A percentile compares a stretch with the other conserved stretches of the same genome.
Evolutionary conservation across 92 coral and sea anemone genomes (phyloP).

Genomic region (Galaxea fascicularis): DNA sequence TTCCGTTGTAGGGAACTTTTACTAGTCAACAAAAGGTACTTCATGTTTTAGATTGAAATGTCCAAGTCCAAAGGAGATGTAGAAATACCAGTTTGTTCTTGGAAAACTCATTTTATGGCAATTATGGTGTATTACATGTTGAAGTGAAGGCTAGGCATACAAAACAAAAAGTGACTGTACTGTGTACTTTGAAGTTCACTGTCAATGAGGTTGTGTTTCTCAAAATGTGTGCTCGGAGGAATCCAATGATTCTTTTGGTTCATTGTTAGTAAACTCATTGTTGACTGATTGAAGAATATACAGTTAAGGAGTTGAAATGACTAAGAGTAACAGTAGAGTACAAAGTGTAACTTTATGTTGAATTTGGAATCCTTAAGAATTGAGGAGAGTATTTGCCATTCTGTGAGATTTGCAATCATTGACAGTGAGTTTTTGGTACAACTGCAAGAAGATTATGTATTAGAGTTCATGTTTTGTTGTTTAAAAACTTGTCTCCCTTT

Average conservation of each 20-base stretch:
- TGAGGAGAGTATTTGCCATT: neutral
- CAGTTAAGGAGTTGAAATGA: neutral
- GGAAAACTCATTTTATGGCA: constrained; percentile 8
- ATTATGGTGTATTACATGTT: constrained; percentile 16
- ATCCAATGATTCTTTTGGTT: too few relatives aligned
- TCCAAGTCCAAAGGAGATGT: neutral
- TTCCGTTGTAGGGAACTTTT: constrained; percentile 81
- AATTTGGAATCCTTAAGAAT: neutral
- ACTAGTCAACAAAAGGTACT: constrained; percentile 13
- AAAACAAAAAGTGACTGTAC: constrained; percentile 10
- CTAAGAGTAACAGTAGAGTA: neutral
- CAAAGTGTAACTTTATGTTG: too few relatives aligned
- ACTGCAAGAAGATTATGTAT: neutral
- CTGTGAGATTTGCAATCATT: neutral
- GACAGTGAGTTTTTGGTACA: neutral
- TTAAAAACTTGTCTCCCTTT: neutral
- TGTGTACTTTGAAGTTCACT: neutral
- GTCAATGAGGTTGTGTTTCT: neutral
- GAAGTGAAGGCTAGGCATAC: constrained; percentile 29
- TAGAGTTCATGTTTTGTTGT: neutral
- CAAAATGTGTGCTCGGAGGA: neutral
- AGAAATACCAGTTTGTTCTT: constrained; percentile 6
- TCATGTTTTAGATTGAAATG: constrained; percentile 9
- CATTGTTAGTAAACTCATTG: neutral
- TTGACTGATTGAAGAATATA: neutral